Base-by-base conservation (phyloP, 2,888 invertebrate genomes). In the Drosophila imparisetae region DNA sequence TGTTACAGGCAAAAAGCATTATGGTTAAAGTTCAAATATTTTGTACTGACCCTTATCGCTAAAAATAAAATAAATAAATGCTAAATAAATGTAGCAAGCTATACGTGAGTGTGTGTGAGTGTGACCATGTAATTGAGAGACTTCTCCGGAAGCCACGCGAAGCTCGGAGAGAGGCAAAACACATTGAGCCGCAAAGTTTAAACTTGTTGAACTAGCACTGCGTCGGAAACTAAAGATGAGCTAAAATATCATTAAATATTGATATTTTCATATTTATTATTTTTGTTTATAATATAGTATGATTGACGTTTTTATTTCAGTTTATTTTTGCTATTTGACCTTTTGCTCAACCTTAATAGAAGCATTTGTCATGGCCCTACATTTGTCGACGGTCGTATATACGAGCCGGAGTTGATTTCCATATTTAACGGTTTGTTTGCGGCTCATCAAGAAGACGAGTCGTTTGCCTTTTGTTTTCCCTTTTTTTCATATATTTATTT, bases 51-150 rank as follows among this genome's bases (percentile, higher is more conserved):
- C 21, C 55, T 59, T 73, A 65, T 50, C 55, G 73, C 72, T 69
- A 73, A 72, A 80, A 78, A 75, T 76, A 79, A 85, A 81, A 81
- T 79, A 83, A 45, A 24, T 45, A 24, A 82, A 85, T 75, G 83
- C 82, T 72, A 80, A 80, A 84, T 84, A 75, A 78, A 86, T 72
- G 71, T 74, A 67, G 50, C 64, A 61, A 69, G 58, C 53, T 18
- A 2, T 24, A 18, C 11, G 24, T 36, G 24, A 61, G 45, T 45
- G 18, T 38, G 40, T 65, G 32, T 60, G 49, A 1, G 21, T 11
- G 18, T 18, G 60, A 27, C 18, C 27, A n/a, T 24, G 36, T 15
- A 34, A 59, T 24, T 55, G 32, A 49, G 21, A 54, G 49, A 30
- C 30, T 63, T 38, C 7, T 49, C 59, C 70, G 71, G 67, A 74